Base-by-base conservation (phyloP, 2,113 vertebrate genomes). In the Triplophysa dalaica region DNA sequence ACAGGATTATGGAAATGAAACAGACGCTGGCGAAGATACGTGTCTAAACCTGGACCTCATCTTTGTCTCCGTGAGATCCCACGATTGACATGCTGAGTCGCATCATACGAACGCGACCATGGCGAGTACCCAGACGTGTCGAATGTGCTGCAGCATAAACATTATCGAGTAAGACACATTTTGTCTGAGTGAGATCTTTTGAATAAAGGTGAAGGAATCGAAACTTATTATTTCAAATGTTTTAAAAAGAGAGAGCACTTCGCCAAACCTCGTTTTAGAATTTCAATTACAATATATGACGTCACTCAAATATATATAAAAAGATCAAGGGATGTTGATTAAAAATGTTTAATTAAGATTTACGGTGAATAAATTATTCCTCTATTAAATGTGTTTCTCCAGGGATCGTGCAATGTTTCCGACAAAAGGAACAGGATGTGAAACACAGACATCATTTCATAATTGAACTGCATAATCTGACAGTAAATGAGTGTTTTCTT, bases 1-100 rank as follows among this genome's bases (percentile, higher is more conserved):
- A 81, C 68, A 79, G 87, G 91, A 92, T 92, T 92, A 92, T 92
- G 90, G 48, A 88, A 90, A 92, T 90, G 86, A 90, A 89, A 86
- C 88, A 89, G 89, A 90, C 87, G 89, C 87, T 75, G 75, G 83
- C 78, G 85, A 86, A 81, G 88, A 90, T 92, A 90, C 83, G 81
- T 54, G 83, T 72, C 86, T 89, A 80, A 89, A 91, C 87, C 89
- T 89, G 89, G 86, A 88, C 90, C 86, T 89, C 86, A 86, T 90
- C 90, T 90, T 91, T 91, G 89, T 90, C 87, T 89, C 82, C 61
- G 70, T 50, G 85, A 88, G 88, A 90, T 88, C 86, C 85, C 69
- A 67, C 77, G 83, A 89, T 88, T 89, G 89, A 87, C 87, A 87
- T 85, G 89, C 85, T 82, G 78, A 45, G 84, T 86, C 84, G 88